A percentile compares a stretch with the other conserved stretches of the same genome.
These are phyloP conservation scores for Eupithecia insigniata DNA, from an alignment of 2,888 invertebrate genomes.

Conservation along the genomic window DNA sequence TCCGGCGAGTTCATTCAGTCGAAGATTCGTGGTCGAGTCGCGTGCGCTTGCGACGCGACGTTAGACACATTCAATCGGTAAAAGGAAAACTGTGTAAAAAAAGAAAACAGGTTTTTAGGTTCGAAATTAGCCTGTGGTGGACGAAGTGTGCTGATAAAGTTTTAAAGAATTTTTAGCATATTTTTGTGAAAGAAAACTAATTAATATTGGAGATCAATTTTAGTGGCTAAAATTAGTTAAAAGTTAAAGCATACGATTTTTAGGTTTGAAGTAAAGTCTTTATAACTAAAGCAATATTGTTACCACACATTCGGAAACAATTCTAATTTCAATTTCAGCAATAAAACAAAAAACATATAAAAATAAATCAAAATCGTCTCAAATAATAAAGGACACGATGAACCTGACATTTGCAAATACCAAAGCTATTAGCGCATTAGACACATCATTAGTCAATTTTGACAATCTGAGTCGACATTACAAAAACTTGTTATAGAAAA, in stretches of 20 bases:
- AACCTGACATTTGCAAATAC: slow-evolving; percentile 17
- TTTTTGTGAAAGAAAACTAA: not conserved
- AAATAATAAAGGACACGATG: not conserved
- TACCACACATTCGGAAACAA: not conserved
- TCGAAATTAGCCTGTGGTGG: not conserved
- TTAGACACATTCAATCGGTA: not conserved
- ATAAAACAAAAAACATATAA: not conserved
- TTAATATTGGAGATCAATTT: not conserved
- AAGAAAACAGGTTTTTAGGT: not conserved
- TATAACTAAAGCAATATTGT: not conserved
- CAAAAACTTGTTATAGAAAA: no score
- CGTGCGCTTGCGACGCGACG: slow-evolving; percentile 11
- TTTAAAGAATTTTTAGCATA: not conserved
- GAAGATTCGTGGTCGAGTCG: slow-evolving; percentile 5
- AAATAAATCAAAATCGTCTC: not conserved
- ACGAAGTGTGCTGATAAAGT: not conserved
- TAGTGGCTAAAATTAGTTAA: not conserved
- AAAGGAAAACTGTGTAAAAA: not conserved
- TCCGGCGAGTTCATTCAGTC: slow-evolving; percentile 16
- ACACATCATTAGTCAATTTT: slow-evolving; percentile 1
- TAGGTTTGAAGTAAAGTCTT: no score
- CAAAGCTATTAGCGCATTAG: slow-evolving; percentile 3
- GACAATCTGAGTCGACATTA: not conserved
- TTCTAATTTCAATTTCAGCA: not conserved
- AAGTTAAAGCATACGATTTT: no score